phyloP scores from a whole-genome alignment of 2,113 vertebrate species.

The Oenanthe melanoleuca region DNA sequence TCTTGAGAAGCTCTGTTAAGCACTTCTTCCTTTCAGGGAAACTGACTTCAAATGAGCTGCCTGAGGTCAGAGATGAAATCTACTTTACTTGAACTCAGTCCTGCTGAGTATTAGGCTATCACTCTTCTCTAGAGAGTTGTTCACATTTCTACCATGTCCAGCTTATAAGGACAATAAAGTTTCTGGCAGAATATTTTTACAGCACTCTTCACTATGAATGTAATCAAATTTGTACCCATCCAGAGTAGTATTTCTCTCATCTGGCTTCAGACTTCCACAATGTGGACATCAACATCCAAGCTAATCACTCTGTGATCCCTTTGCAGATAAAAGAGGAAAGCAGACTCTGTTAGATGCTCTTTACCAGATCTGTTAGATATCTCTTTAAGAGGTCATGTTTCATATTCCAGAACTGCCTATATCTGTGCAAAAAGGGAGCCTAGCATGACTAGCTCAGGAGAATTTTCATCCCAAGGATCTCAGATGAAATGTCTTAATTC shows the following conservation, averaged over 20 bases:
- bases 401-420: background rate
- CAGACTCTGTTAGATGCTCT: background rate
- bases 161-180: background rate
- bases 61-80: background rate
- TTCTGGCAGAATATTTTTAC: background rate
- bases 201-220: background rate
- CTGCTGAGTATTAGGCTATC: background rate
- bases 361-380: background rate
- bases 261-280: background rate
- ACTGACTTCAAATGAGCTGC: background rate
- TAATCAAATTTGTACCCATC: background rate
- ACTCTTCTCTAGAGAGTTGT: background rate
- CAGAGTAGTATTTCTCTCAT: background rate
- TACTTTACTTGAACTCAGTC: background rate
- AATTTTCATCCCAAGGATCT: slow-evolving; percentile 3
- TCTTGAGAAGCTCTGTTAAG: background rate
- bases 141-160: background rate
- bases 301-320: background rate
- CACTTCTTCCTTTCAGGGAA: background rate
- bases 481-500: background rate
- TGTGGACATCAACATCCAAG: background rate
- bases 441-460: background rate
- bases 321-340: background rate
- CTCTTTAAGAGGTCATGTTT: background rate
- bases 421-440: background rate